Base-by-base conservation (phyloP, 2,113 vertebrate genomes). In the Atherinomorus stipes region DNA sequence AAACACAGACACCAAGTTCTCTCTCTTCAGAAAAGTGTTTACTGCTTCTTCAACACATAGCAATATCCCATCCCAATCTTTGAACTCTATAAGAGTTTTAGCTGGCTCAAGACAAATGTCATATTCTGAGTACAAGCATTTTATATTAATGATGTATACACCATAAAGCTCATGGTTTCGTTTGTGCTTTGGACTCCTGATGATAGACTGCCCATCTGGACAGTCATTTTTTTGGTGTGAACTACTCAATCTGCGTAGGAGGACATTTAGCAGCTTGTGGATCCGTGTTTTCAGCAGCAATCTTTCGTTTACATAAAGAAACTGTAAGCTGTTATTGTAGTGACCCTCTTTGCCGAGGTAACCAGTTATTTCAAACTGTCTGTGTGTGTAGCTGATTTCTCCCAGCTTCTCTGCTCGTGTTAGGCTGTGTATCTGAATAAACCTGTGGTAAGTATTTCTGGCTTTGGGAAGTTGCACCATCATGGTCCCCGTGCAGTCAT, bases 21-120 rank as follows among this genome's bases (percentile, higher is more conserved):
- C 96, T 81, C 72, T 94, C 70, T 92, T 94, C 66, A 99, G 93
- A 83, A 98, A 98, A 15, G n/a, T 68, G 89, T 94, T 97, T 4
- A 98, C 88, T 59, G 95, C 95, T 86, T 97, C 95, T 60, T 98
- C 96, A 57, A 98, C 1, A 44, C 96, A 97, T 60, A 85, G 58
- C 67, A 97, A 76, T 77, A 97, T 73, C 56, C 85, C 84, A 74
- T 96, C 94, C 98, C 98, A 99, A 75, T 96, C 95, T 85, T 93
- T 96, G 86, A 99, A 99, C 85, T 99, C 98, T 44, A 99, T 96
- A 11, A 99, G 88, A 49, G 96, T 97, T 92, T 99, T 99, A 62
- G 95, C 92, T 68, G 98, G 97, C 74, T 99, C 97, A 44, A 99
- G 86, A 85, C 95, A 96, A 40, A 99, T 91, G 67, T 99, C 98